Evolutionary conservation across 2,888 invertebrate genomes (phyloP), one percentile per base, ranked within the genome.

Genomic region (Blera fallax): DNA sequence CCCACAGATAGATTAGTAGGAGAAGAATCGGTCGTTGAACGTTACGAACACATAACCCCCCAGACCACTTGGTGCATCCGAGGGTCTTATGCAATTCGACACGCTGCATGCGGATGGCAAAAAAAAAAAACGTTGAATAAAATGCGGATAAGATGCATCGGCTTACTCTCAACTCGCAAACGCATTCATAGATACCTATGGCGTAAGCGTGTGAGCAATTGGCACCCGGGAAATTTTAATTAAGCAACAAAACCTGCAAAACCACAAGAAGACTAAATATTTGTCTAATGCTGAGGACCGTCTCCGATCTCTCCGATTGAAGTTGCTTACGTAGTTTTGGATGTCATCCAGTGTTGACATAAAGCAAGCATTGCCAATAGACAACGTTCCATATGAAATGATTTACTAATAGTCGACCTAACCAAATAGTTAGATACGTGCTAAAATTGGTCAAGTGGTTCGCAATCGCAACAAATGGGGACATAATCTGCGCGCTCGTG

Each of bases 31-130:
- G 76, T 85, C 76, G 72, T 62, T 80, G 81, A 76, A 72, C 76
- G 81, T 40, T 52, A 43, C 10, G 56, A 69, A 16, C 56, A 21
- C 74, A 21, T 70, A 69, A 80, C 74, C 79, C 65, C 74, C 79
- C 65, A 72, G 65, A 50, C 50, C 56, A 65, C 70, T 72, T 74
- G 74, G 18, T 72, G 69, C 79, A 84, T 74, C 73, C 62, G 34
- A 24, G 48, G 54, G 54, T 54, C 52, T 85, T 85, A 81, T 72
- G 85, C 58, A 85, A 85, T 77, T 77, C 69, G 85, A 76, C 60
- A 85, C 81, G 85, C 60, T 85, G 65, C 72, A 77, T 81, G 85
- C 76, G 80, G 81, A 85, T 81, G 72, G 76, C 45, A 60, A 48
- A 54, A 74, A 65, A 40, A n/a, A n/a, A n/a, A n/a, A n/a, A n/a